Evolutionary conservation across 64 coral and sea anemone genomes (phyloP).

Genomic region (Montipora cactus): DNA sequence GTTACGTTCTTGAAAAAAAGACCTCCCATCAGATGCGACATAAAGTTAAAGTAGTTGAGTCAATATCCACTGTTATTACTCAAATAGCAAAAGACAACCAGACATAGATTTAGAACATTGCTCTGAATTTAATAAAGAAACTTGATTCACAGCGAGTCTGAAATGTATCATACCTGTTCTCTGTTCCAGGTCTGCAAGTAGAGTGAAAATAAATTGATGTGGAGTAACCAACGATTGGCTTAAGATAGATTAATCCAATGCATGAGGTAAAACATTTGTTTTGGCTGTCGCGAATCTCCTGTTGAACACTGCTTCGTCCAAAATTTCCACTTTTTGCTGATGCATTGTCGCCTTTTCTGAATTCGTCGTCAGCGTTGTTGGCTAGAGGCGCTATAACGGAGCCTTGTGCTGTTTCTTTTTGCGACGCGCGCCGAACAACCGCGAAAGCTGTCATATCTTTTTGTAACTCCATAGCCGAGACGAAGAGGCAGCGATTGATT

Average conservation of each 20-base stretch:
- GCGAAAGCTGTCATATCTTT: slow-evolving; percentile 19
- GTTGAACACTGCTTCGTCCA: neutral
- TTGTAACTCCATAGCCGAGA: neutral
- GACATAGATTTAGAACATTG: no score
- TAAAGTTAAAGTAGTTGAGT: neutral
- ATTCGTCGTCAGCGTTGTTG: neutral
- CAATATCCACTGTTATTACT: neutral
- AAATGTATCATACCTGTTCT: neutral
- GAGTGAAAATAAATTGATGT: slow-evolving; percentile 38
- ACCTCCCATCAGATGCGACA: neutral
- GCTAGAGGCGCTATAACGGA: neutral
- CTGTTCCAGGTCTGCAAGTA: neutral
- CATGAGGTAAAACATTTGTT: neutral
- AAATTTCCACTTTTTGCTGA: neutral
- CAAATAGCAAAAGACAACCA: neutral
- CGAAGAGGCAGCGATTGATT: neutral
- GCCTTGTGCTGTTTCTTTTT: neutral
- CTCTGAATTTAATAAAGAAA: no score
- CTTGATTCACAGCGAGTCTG: neutral
- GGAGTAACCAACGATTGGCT: neutral
- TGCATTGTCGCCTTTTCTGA: neutral
- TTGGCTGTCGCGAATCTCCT: no score
- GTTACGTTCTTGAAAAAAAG: neutral
- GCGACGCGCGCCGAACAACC: neutral
- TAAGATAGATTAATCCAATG: slow-evolving; percentile 33